These are phyloP conservation scores for Microhierax caerulescens DNA, from an alignment of 2,797 vertebrate species.

Conservation along the genomic window DNA sequence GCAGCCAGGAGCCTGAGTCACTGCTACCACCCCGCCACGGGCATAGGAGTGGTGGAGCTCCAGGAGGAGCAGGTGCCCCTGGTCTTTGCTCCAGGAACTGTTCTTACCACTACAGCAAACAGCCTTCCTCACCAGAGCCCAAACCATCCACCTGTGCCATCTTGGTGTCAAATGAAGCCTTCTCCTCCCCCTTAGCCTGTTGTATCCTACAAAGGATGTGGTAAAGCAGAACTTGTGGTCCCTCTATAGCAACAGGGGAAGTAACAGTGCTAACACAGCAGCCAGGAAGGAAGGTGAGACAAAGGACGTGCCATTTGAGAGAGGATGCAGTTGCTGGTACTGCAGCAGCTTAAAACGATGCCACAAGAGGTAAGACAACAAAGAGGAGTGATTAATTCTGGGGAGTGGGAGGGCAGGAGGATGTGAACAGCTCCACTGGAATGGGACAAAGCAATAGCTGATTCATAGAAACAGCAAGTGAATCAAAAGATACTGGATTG, in stretches of 20 bases:
- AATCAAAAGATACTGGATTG: not conserved
- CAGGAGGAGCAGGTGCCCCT: not conserved
- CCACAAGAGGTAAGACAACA: not conserved
- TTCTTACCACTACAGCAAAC: not conserved
- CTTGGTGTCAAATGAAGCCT: not conserved
- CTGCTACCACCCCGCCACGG: rapidly evolving
- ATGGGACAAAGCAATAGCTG: not conserved
- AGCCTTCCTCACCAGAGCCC: not conserved
- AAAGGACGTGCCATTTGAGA: not conserved
- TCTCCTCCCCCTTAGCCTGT: not conserved
- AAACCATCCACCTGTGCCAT: not conserved
- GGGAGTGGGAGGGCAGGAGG: not conserved
- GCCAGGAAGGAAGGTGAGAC: conserved; percentile 45
- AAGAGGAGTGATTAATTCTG: not conserved
- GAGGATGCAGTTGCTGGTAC: conserved; percentile 35
- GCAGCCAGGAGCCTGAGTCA: not conserved
- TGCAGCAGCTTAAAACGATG: not conserved
- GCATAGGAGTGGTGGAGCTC: not conserved
- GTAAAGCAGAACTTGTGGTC: conserved; percentile 20
- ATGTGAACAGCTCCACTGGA: not conserved
- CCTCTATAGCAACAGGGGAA: not conserved
- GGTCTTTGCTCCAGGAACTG: not conserved
- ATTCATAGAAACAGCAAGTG: not conserved
- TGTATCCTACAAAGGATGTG: conserved; percentile 18
- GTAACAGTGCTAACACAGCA: not conserved